Percentiles rank a stretch among this genome's conserved stretches.
These are phyloP conservation scores for Luscinia megarhynchos DNA, from an alignment of 2,797 vertebrate species.

Conservation along the genomic window DNA sequence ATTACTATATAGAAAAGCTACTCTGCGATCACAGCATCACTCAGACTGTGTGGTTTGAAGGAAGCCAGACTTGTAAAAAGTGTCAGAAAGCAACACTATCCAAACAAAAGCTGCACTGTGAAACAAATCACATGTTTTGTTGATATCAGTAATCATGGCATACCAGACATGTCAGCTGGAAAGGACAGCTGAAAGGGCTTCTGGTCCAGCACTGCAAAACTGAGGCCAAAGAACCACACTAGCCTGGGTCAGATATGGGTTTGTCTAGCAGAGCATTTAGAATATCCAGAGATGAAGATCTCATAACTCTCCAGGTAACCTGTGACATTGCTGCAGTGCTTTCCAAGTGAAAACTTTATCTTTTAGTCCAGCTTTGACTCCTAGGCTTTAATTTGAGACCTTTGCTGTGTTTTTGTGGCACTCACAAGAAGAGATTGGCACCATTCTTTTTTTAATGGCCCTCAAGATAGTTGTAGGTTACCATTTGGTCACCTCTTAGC, in stretches of 20 bases:
- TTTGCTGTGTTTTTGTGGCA: not conserved
- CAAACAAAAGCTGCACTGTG: not conserved
- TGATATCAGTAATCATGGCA: not conserved
- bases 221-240: not conserved
- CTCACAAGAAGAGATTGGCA: not conserved
- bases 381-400: not conserved
- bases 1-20: not conserved
- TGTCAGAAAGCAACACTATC: not conserved
- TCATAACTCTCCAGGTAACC: not conserved
- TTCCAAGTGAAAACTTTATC: not conserved
- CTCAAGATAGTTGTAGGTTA: not conserved
- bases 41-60: not conserved
- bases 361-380: not conserved
- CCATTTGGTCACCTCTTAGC: not conserved
- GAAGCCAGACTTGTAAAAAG: not conserved
- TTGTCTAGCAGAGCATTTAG: not conserved
- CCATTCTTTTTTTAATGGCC: not conserved
- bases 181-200: not conserved
- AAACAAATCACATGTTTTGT: not conserved
- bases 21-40: not conserved
- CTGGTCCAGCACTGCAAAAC: not conserved
- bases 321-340: not conserved
- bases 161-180: not conserved
- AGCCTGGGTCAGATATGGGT: not conserved
- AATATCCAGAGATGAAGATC: not conserved